A percentile compares a stretch with the other conserved stretches of the same genome.
Evolutionary conservation across 2,113 vertebrate genomes (phyloP).

Genomic region (Myrmecobius fasciatus): DNA sequence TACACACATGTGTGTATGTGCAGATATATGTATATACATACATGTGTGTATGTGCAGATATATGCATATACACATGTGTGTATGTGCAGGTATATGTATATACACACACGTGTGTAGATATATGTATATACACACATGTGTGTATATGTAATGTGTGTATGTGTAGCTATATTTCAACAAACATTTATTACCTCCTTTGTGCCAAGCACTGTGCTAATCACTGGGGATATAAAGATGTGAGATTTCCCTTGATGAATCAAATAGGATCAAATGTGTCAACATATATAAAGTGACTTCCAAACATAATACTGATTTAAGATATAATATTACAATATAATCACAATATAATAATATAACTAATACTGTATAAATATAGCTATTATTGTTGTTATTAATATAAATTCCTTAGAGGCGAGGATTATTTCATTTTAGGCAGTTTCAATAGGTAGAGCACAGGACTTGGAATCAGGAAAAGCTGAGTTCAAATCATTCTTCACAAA

Average conservation of each 20-base stretch:
- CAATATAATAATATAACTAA: background rate
- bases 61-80: too few species aligned
- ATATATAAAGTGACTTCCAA: background rate
- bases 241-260: too few species aligned
- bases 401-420: background rate
- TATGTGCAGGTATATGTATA: too few species aligned
- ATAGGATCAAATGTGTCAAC: background rate
- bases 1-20: too few species aligned
- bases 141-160: too few species aligned
- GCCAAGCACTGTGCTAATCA: background rate
- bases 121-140: too few species aligned
- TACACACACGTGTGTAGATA: too few species aligned
- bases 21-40: too few species aligned
- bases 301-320: background rate
- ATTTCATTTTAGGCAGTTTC: background rate
- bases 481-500: background rate
- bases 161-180: slow-evolving; percentile 5
- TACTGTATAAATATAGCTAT: too few species aligned
- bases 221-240: background rate
- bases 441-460: background rate
- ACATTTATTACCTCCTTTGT: background rate
- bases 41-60: too few species aligned
- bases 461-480: background rate
- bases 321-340: background rate
- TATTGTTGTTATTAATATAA: background rate